Conservation (phyloP, 2,113 vertebrate species). For the Salvator merianae region DNA sequence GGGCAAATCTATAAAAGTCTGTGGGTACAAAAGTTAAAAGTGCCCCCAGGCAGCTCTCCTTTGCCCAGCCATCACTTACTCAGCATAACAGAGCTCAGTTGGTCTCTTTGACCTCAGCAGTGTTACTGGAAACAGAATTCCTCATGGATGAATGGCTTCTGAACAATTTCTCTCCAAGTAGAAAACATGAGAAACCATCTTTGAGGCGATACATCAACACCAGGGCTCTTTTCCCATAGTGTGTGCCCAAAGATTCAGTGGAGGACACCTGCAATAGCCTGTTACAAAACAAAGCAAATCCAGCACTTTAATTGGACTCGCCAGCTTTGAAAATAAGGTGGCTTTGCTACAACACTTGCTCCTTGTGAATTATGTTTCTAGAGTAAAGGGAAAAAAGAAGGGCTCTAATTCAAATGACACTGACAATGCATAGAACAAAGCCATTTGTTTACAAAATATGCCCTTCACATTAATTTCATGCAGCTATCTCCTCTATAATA, state of each 20-base stretch:
- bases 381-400: neutral
- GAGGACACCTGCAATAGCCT: neutral
- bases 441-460: neutral
- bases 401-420: neutral
- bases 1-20: neutral
- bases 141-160: neutral
- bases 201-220: neutral
- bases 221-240: neutral
- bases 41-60: neutral
- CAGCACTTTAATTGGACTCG: neutral
- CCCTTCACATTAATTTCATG: neutral
- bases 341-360: neutral
- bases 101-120: slow-evolving; percentile 13
- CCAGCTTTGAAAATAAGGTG: neutral
- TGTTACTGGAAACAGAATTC: neutral
- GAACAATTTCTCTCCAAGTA: neutral
- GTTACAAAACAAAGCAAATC: neutral
- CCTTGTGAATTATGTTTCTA: neutral
- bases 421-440: neutral
- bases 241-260: neutral
- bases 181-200: neutral
- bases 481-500: too few species aligned
- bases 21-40: neutral
- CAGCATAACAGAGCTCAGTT: slow-evolving; percentile 5
- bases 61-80: neutral